A percentile compares a stretch with the other conserved stretches of the same genome.
Evolutionary conservation across 30 jellyfish, hydroid and myxozoan genomes (phyloP).

Genomic region (Catostylus mosaicus): DNA sequence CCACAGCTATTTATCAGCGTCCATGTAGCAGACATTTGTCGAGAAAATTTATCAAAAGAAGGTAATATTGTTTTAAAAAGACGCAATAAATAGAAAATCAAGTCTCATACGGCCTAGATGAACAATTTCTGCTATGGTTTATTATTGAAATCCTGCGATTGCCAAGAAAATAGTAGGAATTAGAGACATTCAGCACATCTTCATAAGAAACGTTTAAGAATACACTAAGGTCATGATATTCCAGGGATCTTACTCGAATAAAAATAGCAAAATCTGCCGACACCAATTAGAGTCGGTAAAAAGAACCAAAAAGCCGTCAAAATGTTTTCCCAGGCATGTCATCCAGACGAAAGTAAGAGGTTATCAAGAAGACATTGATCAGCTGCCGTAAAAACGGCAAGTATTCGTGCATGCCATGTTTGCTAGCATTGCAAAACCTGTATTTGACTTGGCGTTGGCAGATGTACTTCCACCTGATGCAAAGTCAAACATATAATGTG

Average conservation of each 20-base stretch:
- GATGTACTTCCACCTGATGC: neutral
- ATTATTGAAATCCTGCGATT: no score
- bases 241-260: neutral
- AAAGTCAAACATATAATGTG: neutral
- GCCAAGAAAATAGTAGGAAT: no score
- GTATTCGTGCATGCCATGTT: neutral
- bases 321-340: neutral
- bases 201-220: no score
- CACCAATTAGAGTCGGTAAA: neutral
- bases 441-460: neutral
- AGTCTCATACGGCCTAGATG: no score
- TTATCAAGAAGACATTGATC: neutral
- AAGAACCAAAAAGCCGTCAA: neutral
- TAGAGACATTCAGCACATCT: no score
- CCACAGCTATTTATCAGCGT: no score
- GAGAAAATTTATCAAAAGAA: no score
- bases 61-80: no score
- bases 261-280: neutral
- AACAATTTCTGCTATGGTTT: no score
- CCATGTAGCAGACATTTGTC: no score
- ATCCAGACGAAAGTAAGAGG: neutral
- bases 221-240: no score
- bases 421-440: neutral
- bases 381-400: neutral
- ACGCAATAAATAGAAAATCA: no score